phyloP scores from a whole-genome alignment of 1,140 invertebrate species.

The Aricia agestis region DNA sequence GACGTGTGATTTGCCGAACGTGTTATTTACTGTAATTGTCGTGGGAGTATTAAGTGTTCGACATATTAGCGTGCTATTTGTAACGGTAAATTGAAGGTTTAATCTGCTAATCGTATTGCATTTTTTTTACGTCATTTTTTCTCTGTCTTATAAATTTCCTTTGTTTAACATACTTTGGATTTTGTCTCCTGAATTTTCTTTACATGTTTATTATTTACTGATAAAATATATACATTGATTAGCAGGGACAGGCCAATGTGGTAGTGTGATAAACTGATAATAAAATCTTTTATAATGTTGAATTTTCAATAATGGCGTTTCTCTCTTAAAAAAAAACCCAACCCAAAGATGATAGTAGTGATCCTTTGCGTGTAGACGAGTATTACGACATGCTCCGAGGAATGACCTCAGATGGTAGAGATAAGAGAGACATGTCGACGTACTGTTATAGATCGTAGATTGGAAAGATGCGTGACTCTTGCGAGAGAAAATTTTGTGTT shows the following conservation, averaged over 20 bases:
- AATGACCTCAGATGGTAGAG: not conserved
- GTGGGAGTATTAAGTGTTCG: slow-evolving; percentile 42
- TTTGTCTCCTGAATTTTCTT: no score
- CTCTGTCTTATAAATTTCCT: no score
- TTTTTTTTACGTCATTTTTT: no score
- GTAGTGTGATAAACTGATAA: no score
- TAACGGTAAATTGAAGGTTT: not conserved
- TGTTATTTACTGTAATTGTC: slow-evolving; percentile 65
- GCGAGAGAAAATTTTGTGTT: no score
- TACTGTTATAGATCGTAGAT: slow-evolving; percentile 3
- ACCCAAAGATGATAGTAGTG: not conserved
- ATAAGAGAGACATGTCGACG: not conserved
- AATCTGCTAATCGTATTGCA: not conserved
- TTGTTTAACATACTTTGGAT: no score
- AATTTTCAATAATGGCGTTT: no score
- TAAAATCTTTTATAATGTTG: no score
- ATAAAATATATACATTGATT: no score
- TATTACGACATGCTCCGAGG: not conserved
- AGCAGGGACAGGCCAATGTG: no score
- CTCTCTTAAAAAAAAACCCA: no score
- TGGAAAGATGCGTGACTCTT: not conserved
- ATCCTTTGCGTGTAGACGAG: not conserved
- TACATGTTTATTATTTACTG: no score
- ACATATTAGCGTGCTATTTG: not conserved
- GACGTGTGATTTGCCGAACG: slow-evolving; percentile 66